These are phyloP conservation scores for Caenorhabditis sp. DNA, from an alignment of 2,888 invertebrate genomes.

Conservation along the genomic window DNA sequence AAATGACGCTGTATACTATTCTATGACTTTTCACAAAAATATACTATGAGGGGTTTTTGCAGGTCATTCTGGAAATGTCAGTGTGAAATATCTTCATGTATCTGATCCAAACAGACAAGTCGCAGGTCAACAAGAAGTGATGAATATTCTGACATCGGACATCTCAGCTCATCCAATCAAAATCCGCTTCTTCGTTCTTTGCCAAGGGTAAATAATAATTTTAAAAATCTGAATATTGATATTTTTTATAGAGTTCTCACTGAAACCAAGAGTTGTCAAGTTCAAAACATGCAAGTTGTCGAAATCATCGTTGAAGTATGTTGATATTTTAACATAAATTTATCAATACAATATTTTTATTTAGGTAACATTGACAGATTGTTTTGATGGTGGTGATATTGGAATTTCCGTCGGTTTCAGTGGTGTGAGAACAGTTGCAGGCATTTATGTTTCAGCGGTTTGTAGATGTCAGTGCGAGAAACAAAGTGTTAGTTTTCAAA, in stretches of 20 bases:
- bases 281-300: conserved; percentile 40
- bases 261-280: conserved; percentile 54
- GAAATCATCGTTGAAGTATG: conserved; percentile 34
- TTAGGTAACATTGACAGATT: conserved; percentile 55
- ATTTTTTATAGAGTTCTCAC: conserved; percentile 47
- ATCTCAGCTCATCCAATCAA: conserved; percentile 51
- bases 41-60: too few species aligned
- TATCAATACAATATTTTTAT: not conserved
- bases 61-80: conserved; percentile 62
- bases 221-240: not conserved
- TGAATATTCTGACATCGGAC: conserved; percentile 64
- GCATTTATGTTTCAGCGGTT: conserved; percentile 60
- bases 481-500: not conserved
- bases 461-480: conserved; percentile 68
- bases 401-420: conserved; percentile 66
- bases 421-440: conserved; percentile 56
- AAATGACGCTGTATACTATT: too few species aligned
- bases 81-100: conserved; percentile 65
- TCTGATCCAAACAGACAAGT: conserved; percentile 13
- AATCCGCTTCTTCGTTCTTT: conserved; percentile 60
- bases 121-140: conserved; percentile 31
- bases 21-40: not conserved
- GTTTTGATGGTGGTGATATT: conserved; percentile 57
- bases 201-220: conserved; percentile 53
- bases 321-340: not conserved